Conservation (phyloP, 2,888 invertebrate species). For the Tipula helvola region DNA sequence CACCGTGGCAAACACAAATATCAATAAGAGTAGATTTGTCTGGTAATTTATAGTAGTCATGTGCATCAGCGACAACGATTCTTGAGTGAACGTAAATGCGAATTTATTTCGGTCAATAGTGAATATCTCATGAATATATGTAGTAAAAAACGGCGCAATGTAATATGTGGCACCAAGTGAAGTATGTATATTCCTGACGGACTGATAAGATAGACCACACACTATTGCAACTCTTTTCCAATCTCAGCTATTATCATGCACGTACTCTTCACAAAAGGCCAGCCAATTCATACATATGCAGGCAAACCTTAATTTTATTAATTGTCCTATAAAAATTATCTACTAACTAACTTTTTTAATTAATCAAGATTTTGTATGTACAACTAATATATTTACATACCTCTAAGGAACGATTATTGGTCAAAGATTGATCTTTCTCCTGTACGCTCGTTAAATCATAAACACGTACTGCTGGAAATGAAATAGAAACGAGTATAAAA, state of each 20-base stretch:
- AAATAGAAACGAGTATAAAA: neutral
- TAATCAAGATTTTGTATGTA: neutral
- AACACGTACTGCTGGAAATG: neutral
- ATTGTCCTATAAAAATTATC: neutral
- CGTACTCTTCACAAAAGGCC: neutral
- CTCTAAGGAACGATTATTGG: neutral
- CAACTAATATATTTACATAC: neutral
- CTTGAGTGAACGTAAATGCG: too few species aligned
- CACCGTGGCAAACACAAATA: too few species aligned
- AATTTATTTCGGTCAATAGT: too few species aligned
- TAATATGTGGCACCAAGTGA: too few species aligned
- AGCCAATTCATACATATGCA: neutral
- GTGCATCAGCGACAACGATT: too few species aligned
- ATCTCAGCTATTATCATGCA: neutral
- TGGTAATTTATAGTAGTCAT: too few species aligned
- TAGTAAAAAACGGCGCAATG: too few species aligned
- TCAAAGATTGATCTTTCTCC: neutral
- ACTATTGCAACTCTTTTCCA: too few species aligned
- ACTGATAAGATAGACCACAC: too few species aligned
- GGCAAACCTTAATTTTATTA: neutral
- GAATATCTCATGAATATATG: too few species aligned
- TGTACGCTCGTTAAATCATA: neutral
- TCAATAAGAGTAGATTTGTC: too few species aligned
- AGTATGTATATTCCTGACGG: too few species aligned
- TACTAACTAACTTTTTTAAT: neutral